phyloP scores from a whole-genome alignment of 2,797 vertebrate species.

The Dipus sagitta region DNA sequence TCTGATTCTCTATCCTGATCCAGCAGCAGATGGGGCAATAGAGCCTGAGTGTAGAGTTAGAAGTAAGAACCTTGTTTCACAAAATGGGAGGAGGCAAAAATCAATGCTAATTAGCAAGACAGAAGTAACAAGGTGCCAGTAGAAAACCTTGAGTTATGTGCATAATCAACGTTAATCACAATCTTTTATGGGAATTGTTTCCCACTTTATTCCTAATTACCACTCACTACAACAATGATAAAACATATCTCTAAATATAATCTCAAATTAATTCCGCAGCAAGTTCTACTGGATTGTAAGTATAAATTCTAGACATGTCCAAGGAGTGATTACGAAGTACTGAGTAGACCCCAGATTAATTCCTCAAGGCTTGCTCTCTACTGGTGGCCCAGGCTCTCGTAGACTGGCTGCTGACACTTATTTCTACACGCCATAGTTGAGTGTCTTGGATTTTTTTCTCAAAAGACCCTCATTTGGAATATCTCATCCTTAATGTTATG shows the following conservation, averaged over 20 bases:
- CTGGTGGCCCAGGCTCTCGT: background rate
- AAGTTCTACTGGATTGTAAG: conserved; percentile 64
- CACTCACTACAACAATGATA: conserved; percentile 70
- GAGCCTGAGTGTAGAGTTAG: background rate
- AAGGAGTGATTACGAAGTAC: conserved; percentile 49
- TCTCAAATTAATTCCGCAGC: conserved; percentile 76
- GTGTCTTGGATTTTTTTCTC: conserved; percentile 6
- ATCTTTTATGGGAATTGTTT: conserved; percentile 77
- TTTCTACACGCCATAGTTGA: background rate
- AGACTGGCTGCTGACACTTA: background rate
- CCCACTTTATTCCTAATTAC: conserved; percentile 78
- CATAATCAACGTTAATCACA: conserved; percentile 80
- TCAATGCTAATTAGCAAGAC: conserved; percentile 56
- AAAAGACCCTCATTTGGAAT: background rate
- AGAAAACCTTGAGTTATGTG: conserved; percentile 36
- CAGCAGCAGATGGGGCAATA: background rate
- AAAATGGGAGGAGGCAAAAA: background rate
- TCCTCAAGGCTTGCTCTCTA: background rate
- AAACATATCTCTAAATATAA: conserved; percentile 78
- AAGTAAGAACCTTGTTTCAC: conserved; percentile 29
- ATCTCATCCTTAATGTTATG: background rate
- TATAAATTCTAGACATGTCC: conserved; percentile 53
- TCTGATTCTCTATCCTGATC: conserved; percentile 13
- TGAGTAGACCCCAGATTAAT: conserved; percentile 45
- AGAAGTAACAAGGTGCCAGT: conserved; percentile 36